Evolutionary conservation across 2,797 vertebrate genomes (phyloP).

Genomic region (Etheostoma perlongum): DNA sequence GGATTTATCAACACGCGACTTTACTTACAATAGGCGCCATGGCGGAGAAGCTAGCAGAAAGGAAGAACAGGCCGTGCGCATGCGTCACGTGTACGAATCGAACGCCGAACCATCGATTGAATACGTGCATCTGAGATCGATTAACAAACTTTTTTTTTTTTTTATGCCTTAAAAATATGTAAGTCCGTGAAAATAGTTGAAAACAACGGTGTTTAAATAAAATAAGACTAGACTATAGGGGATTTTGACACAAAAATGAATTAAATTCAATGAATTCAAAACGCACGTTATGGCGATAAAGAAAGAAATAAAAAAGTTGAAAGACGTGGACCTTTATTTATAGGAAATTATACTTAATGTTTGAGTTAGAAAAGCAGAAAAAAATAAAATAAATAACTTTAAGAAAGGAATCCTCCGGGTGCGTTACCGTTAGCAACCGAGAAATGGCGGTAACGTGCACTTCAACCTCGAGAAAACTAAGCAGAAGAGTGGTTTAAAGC

Average conservation of each 20-base stretch:
- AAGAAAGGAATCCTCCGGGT: background rate
- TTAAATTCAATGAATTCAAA: too few species aligned
- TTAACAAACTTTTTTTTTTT: background rate
- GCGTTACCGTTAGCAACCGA: background rate
- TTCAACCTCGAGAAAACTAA: fast-evolving
- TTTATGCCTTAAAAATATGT: too few species aligned
- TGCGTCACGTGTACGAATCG: constrained; percentile 73
- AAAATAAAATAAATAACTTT: too few species aligned
- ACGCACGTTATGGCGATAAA: too few species aligned
- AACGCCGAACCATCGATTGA: constrained; percentile 54
- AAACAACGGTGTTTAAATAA: too few species aligned
- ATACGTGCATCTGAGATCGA: constrained; percentile 40
- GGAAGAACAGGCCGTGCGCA: constrained; percentile 80
- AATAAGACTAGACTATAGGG: too few species aligned
- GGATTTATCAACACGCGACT: constrained; percentile 44
- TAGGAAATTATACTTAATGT: too few species aligned
- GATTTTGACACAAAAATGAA: too few species aligned
- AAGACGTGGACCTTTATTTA: too few species aligned
- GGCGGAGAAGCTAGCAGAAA: constrained; percentile 86
- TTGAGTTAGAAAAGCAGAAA: too few species aligned
- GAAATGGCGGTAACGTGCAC: background rate
- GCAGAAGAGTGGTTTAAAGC: background rate
- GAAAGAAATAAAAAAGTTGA: too few species aligned
- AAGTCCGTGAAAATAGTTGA: too few species aligned
- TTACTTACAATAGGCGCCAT: constrained; percentile 93